Evolutionary conservation across 1,140 invertebrate species (phyloP).

Genomic region (Temnothorax curvispinosus): DNA sequence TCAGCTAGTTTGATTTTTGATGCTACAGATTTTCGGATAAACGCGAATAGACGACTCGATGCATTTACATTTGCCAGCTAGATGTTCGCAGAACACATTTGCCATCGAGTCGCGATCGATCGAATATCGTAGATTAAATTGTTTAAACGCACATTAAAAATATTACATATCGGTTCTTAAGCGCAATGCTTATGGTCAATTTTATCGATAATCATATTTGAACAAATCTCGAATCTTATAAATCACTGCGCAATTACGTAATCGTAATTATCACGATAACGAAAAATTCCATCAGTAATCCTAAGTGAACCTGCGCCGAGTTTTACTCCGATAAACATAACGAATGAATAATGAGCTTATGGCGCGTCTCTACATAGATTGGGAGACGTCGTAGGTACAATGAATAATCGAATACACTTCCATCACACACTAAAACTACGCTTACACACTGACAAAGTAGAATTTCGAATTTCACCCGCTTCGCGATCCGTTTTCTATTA

Average conservation of each 20-base stretch:
- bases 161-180: background rate
- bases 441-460: constrained; percentile 64
- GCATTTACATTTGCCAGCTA: constrained; percentile 1
- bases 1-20: background rate
- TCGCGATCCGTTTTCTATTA: background rate
- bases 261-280: background rate
- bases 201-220: background rate
- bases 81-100: background rate
- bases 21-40: background rate
- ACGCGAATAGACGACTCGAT: background rate
- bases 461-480: constrained; percentile 44
- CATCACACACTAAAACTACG: constrained; percentile 65
- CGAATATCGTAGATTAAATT: too few species aligned
- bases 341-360: constrained; percentile 33
- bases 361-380: constrained; percentile 10
- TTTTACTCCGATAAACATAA: constrained; percentile 31
- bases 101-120: background rate
- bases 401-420: constrained; percentile 62
- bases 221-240: background rate
- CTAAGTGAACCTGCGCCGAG: constrained; percentile 24
- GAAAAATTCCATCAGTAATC: background rate
- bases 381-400: constrained; percentile 6
- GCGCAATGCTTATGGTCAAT: background rate
- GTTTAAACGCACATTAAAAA: too few species aligned
- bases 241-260: background rate